Evolutionary conservation across 2,888 invertebrate genomes (phyloP), one percentile per base, ranked within the genome.

Genomic region (Volucella inanis): DNA sequence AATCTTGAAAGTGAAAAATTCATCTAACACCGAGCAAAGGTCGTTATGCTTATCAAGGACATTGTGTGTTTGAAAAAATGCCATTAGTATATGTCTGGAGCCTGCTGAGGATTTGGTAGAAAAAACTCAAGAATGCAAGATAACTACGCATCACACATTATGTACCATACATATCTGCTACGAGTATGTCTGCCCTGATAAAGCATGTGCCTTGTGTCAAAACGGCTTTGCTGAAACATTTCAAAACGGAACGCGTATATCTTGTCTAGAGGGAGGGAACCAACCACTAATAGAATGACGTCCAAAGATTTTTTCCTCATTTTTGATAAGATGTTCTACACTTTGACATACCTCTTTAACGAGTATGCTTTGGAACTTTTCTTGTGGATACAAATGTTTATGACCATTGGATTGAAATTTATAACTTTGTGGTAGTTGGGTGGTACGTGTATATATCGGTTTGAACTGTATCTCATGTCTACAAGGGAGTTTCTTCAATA

Each of bases 91-190:
- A 31, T 31, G 45, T 45, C 61, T 47, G 31, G 2, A 61, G 61
- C 12, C 41, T 15, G 6, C 22, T 45, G 11, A 1, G 45, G 11
- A 22, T 2, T 22, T 22, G 18, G 18, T 22, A 3, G 15, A n/a
- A 15, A 10, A 4, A 8, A n/a, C 50, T 18, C 12, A 10, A 10
- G 22, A 31, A 11, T 0, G 8, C 39, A 39, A 39, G 45, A n/a
- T 38, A 67, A 75, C 59, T 76, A 76, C 76, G 61, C 68, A 68
- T 76, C 54, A 52, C 52, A 61, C 65, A 75, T 57, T 31, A 57
- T 41, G 41, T 57, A n/a, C n/a, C n/a, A n/a, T n/a, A n/a, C n/a
- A n/a, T n/a, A 65, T 38, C 22, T n/a, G 8, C 9, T 43, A 12
- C 18, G 15, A 9, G 10, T 38, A 10, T 45, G 65, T 67, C 50